These are phyloP conservation scores for Tetramorium alpestre DNA, from an alignment of 1,140 invertebrate species.

Conservation along the genomic window DNA sequence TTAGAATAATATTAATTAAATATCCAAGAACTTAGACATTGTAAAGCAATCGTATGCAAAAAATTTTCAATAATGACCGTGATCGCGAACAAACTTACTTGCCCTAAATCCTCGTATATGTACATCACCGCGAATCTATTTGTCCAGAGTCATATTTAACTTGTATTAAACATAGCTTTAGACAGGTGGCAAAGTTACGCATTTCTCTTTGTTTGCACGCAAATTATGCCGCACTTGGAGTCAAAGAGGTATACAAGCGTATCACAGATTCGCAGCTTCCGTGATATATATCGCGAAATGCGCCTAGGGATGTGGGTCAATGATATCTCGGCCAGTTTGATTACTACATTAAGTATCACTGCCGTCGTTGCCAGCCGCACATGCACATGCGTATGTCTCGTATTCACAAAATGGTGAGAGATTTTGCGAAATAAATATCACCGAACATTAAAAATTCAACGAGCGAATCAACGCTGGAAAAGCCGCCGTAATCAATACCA, in stretches of 20 bases:
- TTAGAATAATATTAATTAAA: not conserved
- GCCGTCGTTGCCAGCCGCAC: not conserved
- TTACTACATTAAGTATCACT: conserved; percentile 8
- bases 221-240: not conserved
- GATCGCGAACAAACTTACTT: not conserved
- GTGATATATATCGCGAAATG: not conserved
- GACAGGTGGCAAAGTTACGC: conserved; percentile 12
- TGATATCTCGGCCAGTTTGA: conserved; percentile 14
- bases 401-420: not conserved
- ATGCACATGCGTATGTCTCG: not conserved
- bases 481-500: conserved; percentile 31
- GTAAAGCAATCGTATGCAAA: not conserved
- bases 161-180: conserved; percentile 15
- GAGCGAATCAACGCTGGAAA: conserved; percentile 25
- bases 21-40: not conserved
- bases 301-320: conserved; percentile 30
- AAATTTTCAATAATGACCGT: not conserved
- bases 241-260: not conserved
- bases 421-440: conserved; percentile 38
- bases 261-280: not conserved
- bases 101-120: conserved; percentile 10
- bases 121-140: conserved; percentile 2
- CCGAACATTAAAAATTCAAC: conserved; percentile 32
- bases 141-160: not conserved
- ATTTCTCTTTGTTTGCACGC: conserved; percentile 7